Evolutionary conservation across 2,888 invertebrate genomes (phyloP), one percentile per base, ranked within the genome.

Genomic region (Hermaeophaga mercurialis): DNA sequence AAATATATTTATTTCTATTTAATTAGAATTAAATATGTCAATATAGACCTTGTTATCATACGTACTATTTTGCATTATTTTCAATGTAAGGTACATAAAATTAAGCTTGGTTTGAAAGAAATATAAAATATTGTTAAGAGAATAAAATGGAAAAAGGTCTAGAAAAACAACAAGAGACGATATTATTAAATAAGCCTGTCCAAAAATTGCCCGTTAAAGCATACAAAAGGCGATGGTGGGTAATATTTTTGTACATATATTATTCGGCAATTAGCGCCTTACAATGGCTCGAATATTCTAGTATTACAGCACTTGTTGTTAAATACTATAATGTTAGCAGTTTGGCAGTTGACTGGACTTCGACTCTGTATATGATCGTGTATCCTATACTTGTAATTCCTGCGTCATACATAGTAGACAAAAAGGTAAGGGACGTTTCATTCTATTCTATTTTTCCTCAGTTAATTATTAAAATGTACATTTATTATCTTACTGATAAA

Each of bases 341-440:
- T 65, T 82, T 84, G 66, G 82, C 84, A 66, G 90, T 98, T 49
- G 90, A 96, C 77, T 95, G 95, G 96, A 92, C 96, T 15, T 94
- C 96, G 34, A 93, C 97, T 90, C 85, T 97, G 70, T 97, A 89
- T 80, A 97, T 97, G 96, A 84, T 94, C 62, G 84, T 88, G 1
- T 99, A 98, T 79, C 94, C 97, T 67, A 91, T 96, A 3, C 85
- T 97, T 64, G 93, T 98, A 70, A 91, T 98, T 72, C 98, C 97
- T 0, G 96, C 91, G 15, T 94, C 94, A 72, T 97, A 91, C 87
- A 83, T 97, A 49, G 83, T 98, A 67, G 94, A 97, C 75, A 91
- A 88, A 82, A 88, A 87, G 80, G 97, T 92, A 77, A 86, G 87
- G n/a, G n/a, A n/a, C n/a, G n/a, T n/a, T n/a, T n/a, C n/a, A n/a